Percentiles rank a stretch among this genome's conserved stretches.
These are phyloP conservation scores for Pachyuromys duprasi DNA, from an alignment of 2,797 vertebrate genomes.

Conservation along the genomic window DNA sequence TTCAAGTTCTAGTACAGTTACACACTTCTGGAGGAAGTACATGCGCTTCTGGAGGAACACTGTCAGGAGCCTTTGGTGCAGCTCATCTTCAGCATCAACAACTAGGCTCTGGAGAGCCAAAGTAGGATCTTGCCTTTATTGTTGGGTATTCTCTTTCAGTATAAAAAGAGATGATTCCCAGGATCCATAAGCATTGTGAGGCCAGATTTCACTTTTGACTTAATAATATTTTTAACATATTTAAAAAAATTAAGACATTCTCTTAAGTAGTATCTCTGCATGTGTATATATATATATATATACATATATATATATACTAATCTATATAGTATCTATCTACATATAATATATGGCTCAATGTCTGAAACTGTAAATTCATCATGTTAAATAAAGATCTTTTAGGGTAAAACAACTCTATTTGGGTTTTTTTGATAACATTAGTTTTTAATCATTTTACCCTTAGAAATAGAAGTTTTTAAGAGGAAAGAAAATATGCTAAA, in stretches of 20 bases:
- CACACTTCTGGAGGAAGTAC: not conserved
- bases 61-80: not conserved
- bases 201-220: not conserved
- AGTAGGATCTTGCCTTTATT: not conserved
- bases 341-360: not conserved
- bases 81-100: not conserved
- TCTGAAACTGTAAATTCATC: not conserved
- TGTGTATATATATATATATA: not conserved
- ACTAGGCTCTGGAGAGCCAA: rapidly evolving
- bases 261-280: not conserved
- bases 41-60: not conserved
- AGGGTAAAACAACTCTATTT: constrained; percentile 51
- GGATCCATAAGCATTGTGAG: not conserved
- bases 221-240: not conserved
- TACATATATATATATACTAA: not conserved
- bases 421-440: constrained; percentile 66
- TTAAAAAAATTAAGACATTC: not conserved
- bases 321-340: not conserved
- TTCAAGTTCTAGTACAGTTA: not conserved
- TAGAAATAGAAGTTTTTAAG: constrained; percentile 67
- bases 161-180: not conserved
- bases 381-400: not conserved
- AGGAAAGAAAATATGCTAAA: constrained; percentile 70
- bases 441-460: constrained; percentile 63
- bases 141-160: not conserved